A percentile compares a stretch with the other conserved stretches of the same genome.
Evolutionary conservation across 2,113 vertebrate genomes (phyloP).

Genomic region (Apeltes quadracus): DNA sequence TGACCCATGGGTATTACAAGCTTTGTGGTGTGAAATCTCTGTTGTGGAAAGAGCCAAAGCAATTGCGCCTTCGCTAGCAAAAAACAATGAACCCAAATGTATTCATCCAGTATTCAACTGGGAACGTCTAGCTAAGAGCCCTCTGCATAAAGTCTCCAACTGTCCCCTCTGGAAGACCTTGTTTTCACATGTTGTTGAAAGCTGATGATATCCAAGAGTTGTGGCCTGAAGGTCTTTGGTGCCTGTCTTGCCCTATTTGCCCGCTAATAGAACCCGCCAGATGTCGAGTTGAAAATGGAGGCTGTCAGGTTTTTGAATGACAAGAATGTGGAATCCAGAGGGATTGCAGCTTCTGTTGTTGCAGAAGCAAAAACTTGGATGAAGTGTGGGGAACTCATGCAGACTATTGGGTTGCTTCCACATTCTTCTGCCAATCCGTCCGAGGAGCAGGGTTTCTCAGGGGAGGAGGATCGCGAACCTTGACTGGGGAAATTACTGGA

Average conservation of each 20-base stretch:
- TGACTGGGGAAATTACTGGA: not conserved
- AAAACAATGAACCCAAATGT: not conserved
- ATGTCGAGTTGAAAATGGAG: not conserved
- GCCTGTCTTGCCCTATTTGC: not conserved
- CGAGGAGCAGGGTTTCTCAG: not conserved
- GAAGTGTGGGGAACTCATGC: not conserved
- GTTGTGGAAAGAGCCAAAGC: not conserved
- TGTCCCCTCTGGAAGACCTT: not conserved
- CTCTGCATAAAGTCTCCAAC: not conserved
- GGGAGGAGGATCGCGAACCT: not conserved
- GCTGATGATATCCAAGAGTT: not conserved
- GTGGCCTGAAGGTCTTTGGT: not conserved
- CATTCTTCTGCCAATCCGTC: not conserved
- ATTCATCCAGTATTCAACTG: not conserved
- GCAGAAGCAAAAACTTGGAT: slow-evolving; percentile 2
- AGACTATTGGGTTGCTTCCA: not conserved
- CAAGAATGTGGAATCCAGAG: slow-evolving; percentile 1
- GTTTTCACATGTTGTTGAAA: not conserved
- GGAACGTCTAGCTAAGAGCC: not conserved
- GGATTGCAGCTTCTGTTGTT: not conserved
- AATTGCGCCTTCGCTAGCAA: not conserved
- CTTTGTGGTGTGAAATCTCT: slow-evolving; percentile 9
- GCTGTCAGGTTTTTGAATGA: slow-evolving; percentile 2
- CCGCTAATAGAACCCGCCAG: not conserved
- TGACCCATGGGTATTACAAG: not conserved